Base-by-base conservation (phyloP, 2,888 invertebrate genomes). In the Zaprionus lineosus region DNA sequence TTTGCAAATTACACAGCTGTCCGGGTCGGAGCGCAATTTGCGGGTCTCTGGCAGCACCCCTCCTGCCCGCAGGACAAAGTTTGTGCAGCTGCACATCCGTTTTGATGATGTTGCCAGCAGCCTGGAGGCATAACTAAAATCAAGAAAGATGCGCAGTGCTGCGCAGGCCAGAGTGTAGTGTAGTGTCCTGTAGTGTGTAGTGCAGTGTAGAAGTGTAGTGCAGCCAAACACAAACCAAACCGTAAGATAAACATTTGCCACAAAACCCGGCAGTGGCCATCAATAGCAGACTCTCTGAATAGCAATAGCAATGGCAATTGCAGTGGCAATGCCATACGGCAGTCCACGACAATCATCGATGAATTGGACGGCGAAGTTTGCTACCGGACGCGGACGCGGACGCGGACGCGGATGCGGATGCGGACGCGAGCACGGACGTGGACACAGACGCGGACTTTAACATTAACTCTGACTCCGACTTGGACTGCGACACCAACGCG, bases 61-160 rank as follows among this genome's bases (percentile, higher is more conserved):
- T 15, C 5, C 26, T 12, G 7, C 28, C 11, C 29, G 16, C 37
- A 37, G 53, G 46, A 57, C 48, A 81, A 84, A 77, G 74, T 84
- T 81, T 77, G 66, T 69, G 82, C 79, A 81, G 74, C 84, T 82
- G 78, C 69, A 81, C 84, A 77, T 81, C 84, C 79, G 77, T 57
- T 81, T 63, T 63, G 70, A 60, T 64, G 79, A 67, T 55, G 71
- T 44, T 55, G 50, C 46, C 46, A 55, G 34, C 34, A 33, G 71
- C 40, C 61, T 60, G 64, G 46, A 52, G 70, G 46, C 57, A 64
- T 58, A 65, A 71, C 33, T 52, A 68, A 59, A 67, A 61, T 67
- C 41, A 48, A 69, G 74, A 53, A 73, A 56, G 51, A 60, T 41
- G 52, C 64, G 36, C 46, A n/a, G n/a, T n/a, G n/a, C n/a, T 7